A percentile compares a stretch with the other conserved stretches of the same genome.
phyloP scores from a whole-genome alignment of 2,888 invertebrate genomes.

The Acleris cristana region DNA sequence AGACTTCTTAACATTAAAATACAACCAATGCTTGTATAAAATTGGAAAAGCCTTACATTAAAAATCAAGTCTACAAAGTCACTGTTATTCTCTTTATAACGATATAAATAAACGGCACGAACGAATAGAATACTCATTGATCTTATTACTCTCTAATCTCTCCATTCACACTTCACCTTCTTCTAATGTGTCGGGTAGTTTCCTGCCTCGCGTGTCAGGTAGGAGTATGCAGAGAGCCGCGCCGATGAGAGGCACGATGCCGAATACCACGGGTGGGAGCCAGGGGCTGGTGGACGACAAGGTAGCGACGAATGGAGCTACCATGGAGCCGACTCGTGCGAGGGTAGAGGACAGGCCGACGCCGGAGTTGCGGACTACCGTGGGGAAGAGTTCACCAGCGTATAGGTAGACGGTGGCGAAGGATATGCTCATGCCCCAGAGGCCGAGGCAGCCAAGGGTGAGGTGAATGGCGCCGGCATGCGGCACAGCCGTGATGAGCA shows the following conservation, averaged over 20 bases:
- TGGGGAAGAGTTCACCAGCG: constrained; percentile 94
- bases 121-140: constrained; percentile 33
- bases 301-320: constrained; percentile 92
- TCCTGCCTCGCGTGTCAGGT: constrained; percentile 91
- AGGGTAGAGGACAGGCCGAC: constrained; percentile 93
- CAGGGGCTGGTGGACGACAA: constrained; percentile 81
- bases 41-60: constrained; percentile 16
- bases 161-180: constrained; percentile 86
- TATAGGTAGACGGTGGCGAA: constrained; percentile 95
- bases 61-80: not conserved
- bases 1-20: constrained; percentile 4
- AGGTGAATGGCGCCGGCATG: constrained; percentile 78
- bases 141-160: constrained; percentile 14
- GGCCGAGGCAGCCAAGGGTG: constrained; percentile 88
- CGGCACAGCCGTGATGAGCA: constrained; percentile 85
- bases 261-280: constrained; percentile 90
- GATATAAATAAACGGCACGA: constrained; percentile 34
- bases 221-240: constrained; percentile 86
- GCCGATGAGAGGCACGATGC: constrained; percentile 87
- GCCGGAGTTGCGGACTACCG: constrained; percentile 93
- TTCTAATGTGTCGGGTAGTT: constrained; percentile 90
- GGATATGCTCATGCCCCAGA: constrained; percentile 91
- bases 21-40: constrained; percentile 12
- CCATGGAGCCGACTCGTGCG: constrained; percentile 93
- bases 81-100: no score